Conservation (phyloP, 2,888 invertebrate genomes). For the Netelia virgata region DNA sequence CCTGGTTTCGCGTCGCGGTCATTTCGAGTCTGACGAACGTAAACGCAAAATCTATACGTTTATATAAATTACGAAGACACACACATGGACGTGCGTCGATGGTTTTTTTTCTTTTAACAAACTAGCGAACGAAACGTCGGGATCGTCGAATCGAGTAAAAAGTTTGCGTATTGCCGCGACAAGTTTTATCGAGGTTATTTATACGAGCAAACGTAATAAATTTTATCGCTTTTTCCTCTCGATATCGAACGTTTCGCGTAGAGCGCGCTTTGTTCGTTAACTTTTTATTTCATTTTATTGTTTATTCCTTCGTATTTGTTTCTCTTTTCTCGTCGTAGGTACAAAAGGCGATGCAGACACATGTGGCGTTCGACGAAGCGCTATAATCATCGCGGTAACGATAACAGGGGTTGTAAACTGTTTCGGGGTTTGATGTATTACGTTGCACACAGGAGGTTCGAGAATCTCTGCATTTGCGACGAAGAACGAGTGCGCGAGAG, state of each 20-base stretch:
- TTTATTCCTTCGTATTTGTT: neutral
- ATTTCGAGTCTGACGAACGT: neutral
- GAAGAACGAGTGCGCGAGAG: neutral
- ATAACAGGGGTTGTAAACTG: slow-evolving; percentile 36
- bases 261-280: too few relatives aligned
- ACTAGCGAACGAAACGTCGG: too few relatives aligned
- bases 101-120: too few relatives aligned
- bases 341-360: too few relatives aligned
- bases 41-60: neutral
- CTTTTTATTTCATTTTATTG: slow-evolving; percentile 10
- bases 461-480: too few relatives aligned
- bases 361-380: neutral
- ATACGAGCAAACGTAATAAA: slow-evolving; percentile 36
- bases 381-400: neutral
- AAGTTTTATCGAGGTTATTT: slow-evolving; percentile 11
- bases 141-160: neutral
- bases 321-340: neutral
- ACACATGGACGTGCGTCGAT: too few relatives aligned
- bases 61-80: neutral
- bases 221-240: neutral
- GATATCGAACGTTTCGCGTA: neutral
- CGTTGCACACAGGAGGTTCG: neutral
- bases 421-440: slow-evolving; percentile 2
- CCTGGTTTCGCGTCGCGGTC: too few relatives aligned
- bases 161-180: slow-evolving; percentile 13